Evolutionary conservation across 2,797 vertebrate genomes (phyloP), one percentile per base, ranked within the genome.

Genomic region (Enteromius anoplus): DNA sequence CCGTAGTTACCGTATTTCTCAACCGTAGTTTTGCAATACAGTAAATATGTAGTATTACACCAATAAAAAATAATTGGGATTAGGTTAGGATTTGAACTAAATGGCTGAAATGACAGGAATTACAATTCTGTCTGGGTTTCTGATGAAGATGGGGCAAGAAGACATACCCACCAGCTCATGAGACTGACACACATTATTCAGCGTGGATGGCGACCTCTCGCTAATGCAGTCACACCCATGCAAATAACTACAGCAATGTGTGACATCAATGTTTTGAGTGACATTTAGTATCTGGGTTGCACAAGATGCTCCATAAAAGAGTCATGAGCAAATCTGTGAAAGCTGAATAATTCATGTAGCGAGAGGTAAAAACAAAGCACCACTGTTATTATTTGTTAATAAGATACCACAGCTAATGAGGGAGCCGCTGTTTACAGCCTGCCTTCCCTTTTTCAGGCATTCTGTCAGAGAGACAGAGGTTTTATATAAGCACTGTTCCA

Each of bases 371-470:
- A 94, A 94, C 91, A 93, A 94, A 94, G 91, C 90, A 92, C 85
- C 80, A 87, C 89, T 92, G 91, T 92, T 94, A 93, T 94, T 93
- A 94, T 93, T 93, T 93, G 93, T 94, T 94, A 93, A 94, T 95
- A 93, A 93, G 93, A 93, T 90, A 92, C 90, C 91, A 88, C 89
- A 89, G 91, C 93, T 92, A 87, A 87, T 86, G 80, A 87, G 84
- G 45, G 70, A 70, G 69, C 62, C 17, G 32, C 73, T 69, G 49
- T 82, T 82, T 75, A 79, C 62, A 80, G 80, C 55, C 80, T 78
- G 75, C 53, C 21, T 66, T 19, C 34, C 7, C 34, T 64, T 76
- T 71, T 78, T 80, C 42, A 79, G 53, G 32, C 32, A 11, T 19
- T n/a, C 23, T 23, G 5, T 47, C 69, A 84, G 65, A 79, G 60